These are phyloP conservation scores for Azorinus chamasolen DNA, from an alignment of 2,888 invertebrate species.

Conservation along the genomic window DNA sequence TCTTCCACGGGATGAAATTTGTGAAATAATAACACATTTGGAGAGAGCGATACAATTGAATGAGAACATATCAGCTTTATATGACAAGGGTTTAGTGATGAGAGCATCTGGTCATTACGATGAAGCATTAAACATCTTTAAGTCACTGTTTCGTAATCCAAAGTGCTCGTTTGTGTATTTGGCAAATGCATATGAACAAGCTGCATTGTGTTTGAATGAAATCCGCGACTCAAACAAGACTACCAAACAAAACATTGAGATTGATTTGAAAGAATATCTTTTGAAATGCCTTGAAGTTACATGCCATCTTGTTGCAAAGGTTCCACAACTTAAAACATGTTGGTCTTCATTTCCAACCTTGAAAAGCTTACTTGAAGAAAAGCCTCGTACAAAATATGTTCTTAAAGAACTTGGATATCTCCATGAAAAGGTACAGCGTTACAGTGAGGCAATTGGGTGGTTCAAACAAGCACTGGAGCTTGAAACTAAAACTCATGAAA, in stretches of 20 bases:
- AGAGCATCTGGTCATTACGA: conserved; percentile 7
- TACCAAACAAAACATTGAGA: neutral
- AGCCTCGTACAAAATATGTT: conserved; percentile 11
- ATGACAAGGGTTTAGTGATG: conserved; percentile 37
- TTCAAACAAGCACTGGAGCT: conserved; percentile 14
- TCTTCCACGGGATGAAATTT: neutral
- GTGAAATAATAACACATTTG: conserved; percentile 18
- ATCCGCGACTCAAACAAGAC: neutral
- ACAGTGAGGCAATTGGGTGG: conserved; percentile 18
- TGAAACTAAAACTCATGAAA: conserved; percentile 8
- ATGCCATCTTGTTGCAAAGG: conserved; percentile 24
- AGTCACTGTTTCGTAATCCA: conserved; percentile 13
- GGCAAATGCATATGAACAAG: conserved; percentile 48
- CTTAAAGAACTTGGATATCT: conserved; percentile 26
- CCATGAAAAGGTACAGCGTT: conserved; percentile 24
- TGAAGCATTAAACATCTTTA: conserved; percentile 32
- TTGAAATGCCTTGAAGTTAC: conserved; percentile 30
- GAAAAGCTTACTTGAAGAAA: conserved; percentile 7
- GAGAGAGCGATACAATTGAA: conserved; percentile 22
- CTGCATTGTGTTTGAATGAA: conserved; percentile 38
- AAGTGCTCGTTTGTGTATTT: conserved; percentile 16
- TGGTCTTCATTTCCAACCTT: conserved; percentile 34
- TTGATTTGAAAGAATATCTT: conserved; percentile 28
- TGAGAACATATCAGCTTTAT: conserved; percentile 28
- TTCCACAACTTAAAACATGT: conserved; percentile 27